phyloP scores from a whole-genome alignment of 2,113 vertebrate genomes.

The Mionectes macconnelli region DNA sequence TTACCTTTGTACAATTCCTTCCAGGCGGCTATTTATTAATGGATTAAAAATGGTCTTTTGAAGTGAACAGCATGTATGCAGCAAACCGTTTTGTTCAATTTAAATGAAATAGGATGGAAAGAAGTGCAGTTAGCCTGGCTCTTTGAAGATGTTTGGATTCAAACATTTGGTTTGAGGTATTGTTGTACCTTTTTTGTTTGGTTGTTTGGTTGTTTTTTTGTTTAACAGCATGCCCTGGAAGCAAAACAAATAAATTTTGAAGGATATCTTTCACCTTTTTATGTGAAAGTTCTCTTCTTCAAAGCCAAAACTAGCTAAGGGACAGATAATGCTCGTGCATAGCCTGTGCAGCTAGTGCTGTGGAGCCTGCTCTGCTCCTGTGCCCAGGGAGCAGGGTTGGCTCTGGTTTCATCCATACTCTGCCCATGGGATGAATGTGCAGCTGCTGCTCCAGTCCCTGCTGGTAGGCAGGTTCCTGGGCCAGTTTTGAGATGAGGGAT shows the following conservation, averaged over 20 bases:
- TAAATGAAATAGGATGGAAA: conserved; percentile 8
- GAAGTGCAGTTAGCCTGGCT: neutral
- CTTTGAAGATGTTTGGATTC: conserved; percentile 34
- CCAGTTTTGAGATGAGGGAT: neutral
- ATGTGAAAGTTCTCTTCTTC: neutral
- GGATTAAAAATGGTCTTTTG: conserved; percentile 34
- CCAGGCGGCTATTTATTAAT: conserved; percentile 36
- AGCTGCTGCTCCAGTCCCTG: neutral
- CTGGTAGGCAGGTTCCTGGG: neutral
- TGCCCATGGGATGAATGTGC: fast-evolving
- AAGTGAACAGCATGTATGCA: conserved; percentile 14
- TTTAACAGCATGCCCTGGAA: neutral
- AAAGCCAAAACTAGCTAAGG: neutral
- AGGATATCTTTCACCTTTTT: neutral
- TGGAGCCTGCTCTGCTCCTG: neutral
- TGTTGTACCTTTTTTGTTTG: neutral
- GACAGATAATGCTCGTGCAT: neutral
- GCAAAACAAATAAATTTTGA: neutral
- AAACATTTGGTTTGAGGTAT: neutral
- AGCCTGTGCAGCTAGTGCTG: neutral
- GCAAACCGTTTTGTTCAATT: conserved; percentile 20
- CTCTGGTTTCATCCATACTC: fast-evolving
- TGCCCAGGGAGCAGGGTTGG: neutral
- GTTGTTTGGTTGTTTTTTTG: neutral
- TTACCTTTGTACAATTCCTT: neutral